phyloP scores from a whole-genome alignment of 1,140 invertebrate species.

The Melitaea cinxia region DNA sequence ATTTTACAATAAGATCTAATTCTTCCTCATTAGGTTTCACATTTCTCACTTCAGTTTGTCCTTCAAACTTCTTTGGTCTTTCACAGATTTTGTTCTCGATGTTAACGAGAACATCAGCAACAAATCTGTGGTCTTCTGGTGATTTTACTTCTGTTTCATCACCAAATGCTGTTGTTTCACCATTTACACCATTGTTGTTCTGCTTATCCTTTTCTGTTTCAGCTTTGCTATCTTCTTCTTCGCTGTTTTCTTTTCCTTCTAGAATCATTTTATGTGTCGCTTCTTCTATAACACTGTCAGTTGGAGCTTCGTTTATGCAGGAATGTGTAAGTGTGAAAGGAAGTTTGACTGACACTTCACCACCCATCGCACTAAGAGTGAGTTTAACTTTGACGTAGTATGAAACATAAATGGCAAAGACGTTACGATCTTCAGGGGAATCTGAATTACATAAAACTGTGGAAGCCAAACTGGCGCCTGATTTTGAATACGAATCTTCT shows the following conservation, averaged over 20 bases:
- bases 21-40: slow-evolving; percentile 73
- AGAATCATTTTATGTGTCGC: slow-evolving; percentile 74
- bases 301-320: slow-evolving; percentile 77
- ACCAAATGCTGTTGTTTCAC: slow-evolving; percentile 45
- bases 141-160: slow-evolving; percentile 60
- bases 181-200: slow-evolving; percentile 57
- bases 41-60: slow-evolving; percentile 61
- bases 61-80: slow-evolving; percentile 65
- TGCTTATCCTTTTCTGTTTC: slow-evolving; percentile 63
- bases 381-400: slow-evolving; percentile 95
- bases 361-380: slow-evolving; percentile 89
- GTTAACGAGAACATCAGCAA: slow-evolving; percentile 70
- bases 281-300: slow-evolving; percentile 73
- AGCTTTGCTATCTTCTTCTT: slow-evolving; percentile 61
- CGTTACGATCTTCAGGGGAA: slow-evolving; percentile 87
- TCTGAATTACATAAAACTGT: slow-evolving; percentile 84
- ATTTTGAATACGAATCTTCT: slow-evolving; percentile 88
- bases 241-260: slow-evolving; percentile 73
- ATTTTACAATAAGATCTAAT: slow-evolving; percentile 77
- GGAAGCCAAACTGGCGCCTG: slow-evolving; percentile 86
- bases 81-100: slow-evolving; percentile 69
- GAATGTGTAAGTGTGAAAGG: slow-evolving; percentile 87
- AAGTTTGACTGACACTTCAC: slow-evolving; percentile 89
- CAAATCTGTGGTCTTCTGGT: slow-evolving; percentile 57
- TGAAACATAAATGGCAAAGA: slow-evolving; percentile 94